phyloP scores from a whole-genome alignment of 2,797 vertebrate genomes.

The Coreius guichenoti region DNA sequence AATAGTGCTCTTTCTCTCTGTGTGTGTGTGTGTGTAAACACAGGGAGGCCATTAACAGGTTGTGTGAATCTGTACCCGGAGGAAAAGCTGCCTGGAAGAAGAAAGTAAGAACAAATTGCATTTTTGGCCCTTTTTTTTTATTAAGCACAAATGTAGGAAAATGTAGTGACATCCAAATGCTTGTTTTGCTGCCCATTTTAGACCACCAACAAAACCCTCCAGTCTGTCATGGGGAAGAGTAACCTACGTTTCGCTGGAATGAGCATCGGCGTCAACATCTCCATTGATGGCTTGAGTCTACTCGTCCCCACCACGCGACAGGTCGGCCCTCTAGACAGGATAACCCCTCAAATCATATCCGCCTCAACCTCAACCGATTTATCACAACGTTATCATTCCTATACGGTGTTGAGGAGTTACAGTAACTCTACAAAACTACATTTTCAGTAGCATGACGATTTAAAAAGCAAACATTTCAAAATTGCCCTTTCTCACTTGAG shows the following conservation, averaged over 20 bases:
- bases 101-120: slow-evolving; percentile 79
- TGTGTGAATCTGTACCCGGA: slow-evolving; percentile 93
- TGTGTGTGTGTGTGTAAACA: slow-evolving; percentile 24
- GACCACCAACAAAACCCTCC: slow-evolving; percentile 89
- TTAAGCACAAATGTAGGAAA: background rate
- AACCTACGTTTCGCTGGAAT: slow-evolving; percentile 95
- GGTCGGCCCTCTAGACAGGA: slow-evolving; percentile 71
- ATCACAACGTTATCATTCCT: background rate
- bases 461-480: background rate
- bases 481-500: background rate
- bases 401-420: background rate
- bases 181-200: slow-evolving; percentile 59
- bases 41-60: slow-evolving; percentile 97
- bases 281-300: slow-evolving; percentile 89
- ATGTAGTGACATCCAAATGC: background rate
- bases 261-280: slow-evolving; percentile 93
- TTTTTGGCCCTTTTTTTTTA: background rate
- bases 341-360: background rate
- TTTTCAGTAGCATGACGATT: background rate
- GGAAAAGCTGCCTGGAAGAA: slow-evolving; percentile 92
- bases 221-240: slow-evolving; percentile 92
- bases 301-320: slow-evolving; percentile 91
- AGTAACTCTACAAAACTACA: background rate
- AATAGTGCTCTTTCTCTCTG: background rate
- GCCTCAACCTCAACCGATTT: background rate